Evolutionary conservation across 2,888 invertebrate species (phyloP).

Genomic region (Cheilosia variabilis): DNA sequence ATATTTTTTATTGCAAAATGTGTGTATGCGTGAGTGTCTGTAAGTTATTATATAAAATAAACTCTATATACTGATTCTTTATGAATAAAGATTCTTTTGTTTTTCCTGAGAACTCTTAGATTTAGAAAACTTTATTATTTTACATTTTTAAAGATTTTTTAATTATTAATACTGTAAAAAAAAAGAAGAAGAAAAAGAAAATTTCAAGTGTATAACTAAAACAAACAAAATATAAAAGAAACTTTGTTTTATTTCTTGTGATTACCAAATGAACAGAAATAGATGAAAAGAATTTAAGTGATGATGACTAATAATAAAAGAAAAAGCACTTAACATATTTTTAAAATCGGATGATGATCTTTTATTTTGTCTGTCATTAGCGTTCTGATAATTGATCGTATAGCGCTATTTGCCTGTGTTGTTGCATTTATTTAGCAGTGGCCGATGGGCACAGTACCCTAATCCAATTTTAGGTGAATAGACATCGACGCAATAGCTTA

Average conservation of each 20-base stretch:
- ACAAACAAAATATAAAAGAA: slow-evolving; percentile 8
- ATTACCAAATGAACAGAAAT: slow-evolving; percentile 46
- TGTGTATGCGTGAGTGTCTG: slow-evolving; percentile 46
- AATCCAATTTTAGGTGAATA: too few species aligned
- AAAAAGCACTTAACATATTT: slow-evolving; percentile 63
- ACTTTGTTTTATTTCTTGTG: slow-evolving; percentile 44
- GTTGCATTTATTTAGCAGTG: too few species aligned
- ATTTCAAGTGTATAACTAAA: slow-evolving; percentile 37
- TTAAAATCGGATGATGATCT: slow-evolving; percentile 41
- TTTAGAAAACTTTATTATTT: slow-evolving; percentile 31
- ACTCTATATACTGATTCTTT: slow-evolving; percentile 31
- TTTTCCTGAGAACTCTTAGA: slow-evolving; percentile 48
- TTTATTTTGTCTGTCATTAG: slow-evolving; percentile 5
- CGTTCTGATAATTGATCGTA: too few species aligned
- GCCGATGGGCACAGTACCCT: too few species aligned
- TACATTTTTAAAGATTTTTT: slow-evolving; percentile 40
- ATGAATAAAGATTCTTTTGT: slow-evolving; percentile 36
- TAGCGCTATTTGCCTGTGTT: too few species aligned
- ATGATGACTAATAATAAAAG: slow-evolving; percentile 39
- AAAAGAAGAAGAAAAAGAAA: neutral
- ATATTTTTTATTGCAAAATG: slow-evolving; percentile 42
- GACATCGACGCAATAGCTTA: too few species aligned
- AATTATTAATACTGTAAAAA: slow-evolving; percentile 35
- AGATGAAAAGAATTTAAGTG: slow-evolving; percentile 46
- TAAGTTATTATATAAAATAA: slow-evolving; percentile 43